Percentiles rank a stretch among this genome's conserved stretches.
Conservation (phyloP, 2,797 vertebrate genomes). For the Galagoides demidoff region DNA sequence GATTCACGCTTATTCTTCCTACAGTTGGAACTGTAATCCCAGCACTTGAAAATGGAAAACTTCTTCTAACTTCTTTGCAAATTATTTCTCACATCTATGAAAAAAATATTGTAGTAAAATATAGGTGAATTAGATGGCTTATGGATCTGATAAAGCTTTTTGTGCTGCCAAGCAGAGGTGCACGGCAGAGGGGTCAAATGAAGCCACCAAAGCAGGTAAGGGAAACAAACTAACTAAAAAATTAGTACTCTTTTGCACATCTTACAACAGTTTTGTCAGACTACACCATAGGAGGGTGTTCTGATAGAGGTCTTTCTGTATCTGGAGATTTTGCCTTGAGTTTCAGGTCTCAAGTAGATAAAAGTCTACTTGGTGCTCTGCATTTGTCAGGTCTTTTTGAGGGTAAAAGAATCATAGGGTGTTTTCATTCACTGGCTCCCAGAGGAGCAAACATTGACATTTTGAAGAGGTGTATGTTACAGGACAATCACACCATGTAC, state of each 20-base stretch:
- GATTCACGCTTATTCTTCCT: not conserved
- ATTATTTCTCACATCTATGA: slow-evolving; percentile 7
- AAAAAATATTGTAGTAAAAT: not conserved
- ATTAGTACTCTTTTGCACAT: not conserved
- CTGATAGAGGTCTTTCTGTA: not conserved
- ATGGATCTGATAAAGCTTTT: not conserved
- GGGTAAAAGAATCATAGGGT: not conserved
- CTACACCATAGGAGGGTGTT: not conserved
- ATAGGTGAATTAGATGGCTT: not conserved
- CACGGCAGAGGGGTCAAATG: not conserved
- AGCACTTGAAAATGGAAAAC: not conserved
- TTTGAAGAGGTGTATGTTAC: not conserved
- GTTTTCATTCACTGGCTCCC: not conserved
- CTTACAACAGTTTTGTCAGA: not conserved
- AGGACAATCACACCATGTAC: not conserved
- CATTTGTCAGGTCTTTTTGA: slow-evolving; percentile 7
- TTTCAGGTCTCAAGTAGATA: not conserved
- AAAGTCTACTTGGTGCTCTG: not conserved
- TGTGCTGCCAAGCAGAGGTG: not conserved
- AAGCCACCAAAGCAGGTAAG: not conserved
- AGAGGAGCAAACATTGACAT: not conserved
- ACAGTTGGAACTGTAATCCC: not conserved
- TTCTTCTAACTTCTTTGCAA: slow-evolving; percentile 1
- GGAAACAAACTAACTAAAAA: no score
- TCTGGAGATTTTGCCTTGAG: slow-evolving; percentile 36